phyloP scores from a whole-genome alignment of 2,797 vertebrate genomes.

The Rhinogobio ventralis region DNA sequence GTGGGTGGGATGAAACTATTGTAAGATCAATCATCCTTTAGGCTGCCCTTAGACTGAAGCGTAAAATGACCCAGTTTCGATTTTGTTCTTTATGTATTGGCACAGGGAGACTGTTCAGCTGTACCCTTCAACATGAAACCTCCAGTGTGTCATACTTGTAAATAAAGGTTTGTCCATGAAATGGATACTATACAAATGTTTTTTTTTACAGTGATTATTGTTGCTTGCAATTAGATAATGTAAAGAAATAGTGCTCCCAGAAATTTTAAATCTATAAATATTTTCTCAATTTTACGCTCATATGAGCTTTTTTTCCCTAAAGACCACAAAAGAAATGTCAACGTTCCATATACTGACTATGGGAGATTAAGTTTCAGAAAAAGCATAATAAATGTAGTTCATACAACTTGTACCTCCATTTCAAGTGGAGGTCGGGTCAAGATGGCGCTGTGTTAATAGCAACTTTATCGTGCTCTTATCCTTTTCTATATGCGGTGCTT shows the following conservation, averaged over 20 bases:
- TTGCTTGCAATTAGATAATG: not conserved
- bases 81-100: not conserved
- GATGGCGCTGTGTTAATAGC: too few species aligned
- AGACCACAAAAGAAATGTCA: not conserved
- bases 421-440: too few species aligned
- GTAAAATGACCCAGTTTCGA: not conserved
- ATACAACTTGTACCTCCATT: too few species aligned
- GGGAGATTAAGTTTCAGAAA: not conserved
- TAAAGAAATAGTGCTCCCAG: not conserved
- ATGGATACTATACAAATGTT: not conserved
- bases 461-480: too few species aligned
- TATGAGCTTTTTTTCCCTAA: not conserved
- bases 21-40: slow-evolving; percentile 46
- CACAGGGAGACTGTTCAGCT: not conserved
- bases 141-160: not conserved
- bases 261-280: not conserved
- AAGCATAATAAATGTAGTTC: too few species aligned
- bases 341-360: not conserved
- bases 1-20: slow-evolving; percentile 24
- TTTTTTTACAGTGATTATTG: not conserved
- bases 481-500: too few species aligned
- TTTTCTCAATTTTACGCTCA: not conserved
- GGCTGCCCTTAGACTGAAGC: not conserved
- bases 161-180: not conserved
- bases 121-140: not conserved